Evolutionary conservation across 2,797 vertebrate genomes (phyloP).

Genomic region (Platalea minor): DNA sequence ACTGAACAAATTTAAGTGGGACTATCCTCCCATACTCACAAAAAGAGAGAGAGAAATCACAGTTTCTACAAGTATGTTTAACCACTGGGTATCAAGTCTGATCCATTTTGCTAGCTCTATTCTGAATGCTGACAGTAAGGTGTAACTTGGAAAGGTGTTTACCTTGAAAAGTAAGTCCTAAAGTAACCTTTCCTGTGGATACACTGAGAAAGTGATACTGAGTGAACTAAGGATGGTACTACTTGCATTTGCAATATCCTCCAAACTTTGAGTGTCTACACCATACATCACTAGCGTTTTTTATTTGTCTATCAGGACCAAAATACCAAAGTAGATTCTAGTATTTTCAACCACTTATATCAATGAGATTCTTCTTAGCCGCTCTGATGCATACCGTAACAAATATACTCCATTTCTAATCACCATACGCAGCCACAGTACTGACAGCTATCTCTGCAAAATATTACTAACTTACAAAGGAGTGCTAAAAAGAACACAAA

Average conservation of each 20-base stretch:
- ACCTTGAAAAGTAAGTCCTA: background rate
- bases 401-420: background rate
- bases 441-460: background rate
- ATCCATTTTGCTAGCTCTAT: background rate
- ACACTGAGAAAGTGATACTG: background rate
- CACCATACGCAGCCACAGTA: background rate
- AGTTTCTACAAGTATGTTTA: background rate
- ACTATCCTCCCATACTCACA: background rate
- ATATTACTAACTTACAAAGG: background rate
- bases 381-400: background rate
- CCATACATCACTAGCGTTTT: background rate
- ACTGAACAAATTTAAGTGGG: background rate
- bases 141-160: background rate
- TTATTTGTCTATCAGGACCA: background rate
- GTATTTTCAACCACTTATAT: background rate
- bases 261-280: background rate
- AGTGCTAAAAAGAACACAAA: background rate
- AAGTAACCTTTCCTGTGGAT: background rate
- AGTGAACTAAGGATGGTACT: background rate
- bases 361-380: background rate
- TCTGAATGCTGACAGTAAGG: background rate
- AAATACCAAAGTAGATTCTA: background rate
- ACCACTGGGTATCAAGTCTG: background rate
- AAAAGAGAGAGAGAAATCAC: background rate
- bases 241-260: background rate